Conservation (phyloP, 2,797 vertebrate species). For the Limosa lapponica region DNA sequence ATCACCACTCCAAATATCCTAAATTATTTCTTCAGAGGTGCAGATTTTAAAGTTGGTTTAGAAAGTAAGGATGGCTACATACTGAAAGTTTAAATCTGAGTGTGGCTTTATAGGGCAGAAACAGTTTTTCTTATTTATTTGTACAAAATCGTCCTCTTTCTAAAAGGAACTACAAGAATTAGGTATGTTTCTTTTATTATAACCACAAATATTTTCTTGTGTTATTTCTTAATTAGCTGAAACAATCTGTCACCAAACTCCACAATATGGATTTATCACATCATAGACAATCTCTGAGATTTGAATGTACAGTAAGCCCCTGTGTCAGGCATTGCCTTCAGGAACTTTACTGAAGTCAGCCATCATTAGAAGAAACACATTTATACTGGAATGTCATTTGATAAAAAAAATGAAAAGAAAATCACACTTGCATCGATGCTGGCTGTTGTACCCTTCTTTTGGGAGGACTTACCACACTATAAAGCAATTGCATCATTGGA, state of each 20-base stretch:
- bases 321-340: constrained; percentile 1
- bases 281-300: background rate
- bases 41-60: background rate
- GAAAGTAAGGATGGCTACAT: background rate
- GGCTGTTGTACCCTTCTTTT: background rate
- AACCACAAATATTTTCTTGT: constrained; percentile 5
- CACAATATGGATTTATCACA: constrained; percentile 4
- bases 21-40: constrained; percentile 12
- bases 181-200: background rate
- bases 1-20: constrained; percentile 19
- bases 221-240: constrained; percentile 49
- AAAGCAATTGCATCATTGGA: background rate
- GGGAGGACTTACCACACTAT: background rate
- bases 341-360: background rate
- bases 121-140: background rate
- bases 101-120: background rate
- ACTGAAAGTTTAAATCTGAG: background rate
- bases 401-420: background rate
- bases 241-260: constrained; percentile 17
- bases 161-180: background rate
- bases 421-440: background rate
- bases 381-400: background rate
- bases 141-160: background rate
- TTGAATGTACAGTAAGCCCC: background rate
- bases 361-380: background rate